phyloP scores from a whole-genome alignment of 1,140 invertebrate species.

The Drosophila elegans region DNA sequence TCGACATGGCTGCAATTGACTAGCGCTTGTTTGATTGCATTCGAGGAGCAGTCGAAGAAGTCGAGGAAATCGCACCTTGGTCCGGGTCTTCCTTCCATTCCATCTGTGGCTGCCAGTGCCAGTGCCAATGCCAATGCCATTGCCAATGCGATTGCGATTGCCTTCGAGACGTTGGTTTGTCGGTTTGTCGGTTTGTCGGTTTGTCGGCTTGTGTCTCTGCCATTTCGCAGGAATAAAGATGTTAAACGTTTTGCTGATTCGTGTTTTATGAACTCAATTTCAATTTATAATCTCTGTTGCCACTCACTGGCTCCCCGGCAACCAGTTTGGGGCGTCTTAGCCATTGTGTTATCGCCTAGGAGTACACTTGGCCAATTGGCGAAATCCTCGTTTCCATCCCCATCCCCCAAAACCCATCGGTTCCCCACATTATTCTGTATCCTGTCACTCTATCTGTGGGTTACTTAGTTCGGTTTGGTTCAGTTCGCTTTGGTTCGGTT shows the following conservation, averaged over 20 bases:
- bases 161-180: slow-evolving; percentile 17
- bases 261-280: slow-evolving; percentile 85
- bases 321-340: slow-evolving; percentile 65
- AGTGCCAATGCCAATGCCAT: slow-evolving; percentile 37
- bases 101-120: slow-evolving; percentile 29
- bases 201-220: slow-evolving; percentile 50
- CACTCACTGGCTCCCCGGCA: slow-evolving; percentile 59
- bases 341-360: slow-evolving; percentile 73
- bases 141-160: slow-evolving; percentile 52
- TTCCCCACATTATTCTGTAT: slow-evolving; percentile 33
- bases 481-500: slow-evolving; percentile 21
- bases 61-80: slow-evolving; percentile 73
- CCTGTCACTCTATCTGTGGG: slow-evolving; percentile 66
- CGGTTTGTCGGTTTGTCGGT: slow-evolving; percentile 20
- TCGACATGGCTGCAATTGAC: slow-evolving; percentile 73
- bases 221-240: slow-evolving; percentile 83
- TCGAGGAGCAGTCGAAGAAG: slow-evolving; percentile 52
- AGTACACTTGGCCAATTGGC: slow-evolving; percentile 73
- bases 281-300: slow-evolving; percentile 84
- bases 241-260: slow-evolving; percentile 84
- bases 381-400: slow-evolving; percentile 4
- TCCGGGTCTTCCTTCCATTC: slow-evolving; percentile 23
- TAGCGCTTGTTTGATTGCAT: slow-evolving; percentile 82
- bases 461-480: slow-evolving; percentile 66
- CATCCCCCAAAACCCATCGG: background rate